These are phyloP conservation scores for Chaetodon auriga DNA, from an alignment of 2,113 vertebrate genomes.

Conservation along the genomic window DNA sequence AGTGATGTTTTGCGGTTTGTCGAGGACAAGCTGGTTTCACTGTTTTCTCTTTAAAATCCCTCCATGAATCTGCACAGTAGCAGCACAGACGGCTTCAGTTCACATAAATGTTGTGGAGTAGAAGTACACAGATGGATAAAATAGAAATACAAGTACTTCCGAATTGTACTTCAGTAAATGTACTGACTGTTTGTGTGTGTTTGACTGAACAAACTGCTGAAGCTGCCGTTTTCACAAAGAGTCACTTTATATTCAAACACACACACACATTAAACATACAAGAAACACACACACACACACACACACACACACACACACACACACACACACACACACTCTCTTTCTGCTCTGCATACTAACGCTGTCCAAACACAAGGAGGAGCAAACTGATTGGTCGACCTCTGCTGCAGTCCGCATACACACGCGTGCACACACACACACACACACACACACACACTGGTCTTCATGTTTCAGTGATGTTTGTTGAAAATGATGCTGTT, in stretches of 20 bases:
- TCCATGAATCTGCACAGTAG: too few relatives aligned
- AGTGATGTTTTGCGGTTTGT: too few relatives aligned
- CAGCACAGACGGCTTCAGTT: too few relatives aligned
- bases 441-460: background rate
- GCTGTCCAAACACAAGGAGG: conserved; percentile 30
- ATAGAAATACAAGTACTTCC: background rate
- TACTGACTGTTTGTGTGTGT: background rate
- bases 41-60: too few relatives aligned
- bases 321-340: conserved; percentile 6
- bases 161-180: background rate
- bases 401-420: conserved; percentile 13
- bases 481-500: background rate
- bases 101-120: too few relatives aligned
- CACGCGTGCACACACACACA: background rate
- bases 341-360: conserved; percentile 61
- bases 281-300: conserved; percentile 14
- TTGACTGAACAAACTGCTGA: conserved; percentile 26
- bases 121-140: too few relatives aligned
- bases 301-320: conserved; percentile 3
- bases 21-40: too few relatives aligned
- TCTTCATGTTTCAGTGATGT: background rate
- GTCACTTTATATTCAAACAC: conserved; percentile 10
- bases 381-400: conserved; percentile 32
- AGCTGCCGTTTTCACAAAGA: background rate
- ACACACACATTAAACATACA: conserved; percentile 3